Conservation (phyloP, 2,888 invertebrate species). For the Stegana nigrithorax region DNA sequence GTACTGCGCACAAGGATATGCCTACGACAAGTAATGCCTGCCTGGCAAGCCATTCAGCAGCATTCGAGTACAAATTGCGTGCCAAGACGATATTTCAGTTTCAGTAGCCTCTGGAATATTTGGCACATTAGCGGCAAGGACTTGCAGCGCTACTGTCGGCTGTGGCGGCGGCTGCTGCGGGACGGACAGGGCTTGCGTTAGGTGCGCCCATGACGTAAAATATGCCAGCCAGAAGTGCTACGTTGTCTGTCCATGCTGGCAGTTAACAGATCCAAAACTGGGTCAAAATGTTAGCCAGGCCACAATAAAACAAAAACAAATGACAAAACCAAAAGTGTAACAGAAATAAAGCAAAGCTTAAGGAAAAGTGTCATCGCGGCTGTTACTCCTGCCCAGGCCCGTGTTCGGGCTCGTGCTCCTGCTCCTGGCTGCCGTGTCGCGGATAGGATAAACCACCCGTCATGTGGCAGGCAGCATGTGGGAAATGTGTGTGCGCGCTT, state of each 20-base stretch:
- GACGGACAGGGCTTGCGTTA: no score
- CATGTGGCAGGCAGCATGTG: no score
- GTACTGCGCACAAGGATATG: neutral
- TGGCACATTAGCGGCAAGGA: neutral
- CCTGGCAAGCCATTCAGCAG: neutral
- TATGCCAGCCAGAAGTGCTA: neutral
- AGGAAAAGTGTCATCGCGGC: neutral
- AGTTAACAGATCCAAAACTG: neutral
- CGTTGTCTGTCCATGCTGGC: no score
- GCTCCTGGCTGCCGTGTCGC: no score
- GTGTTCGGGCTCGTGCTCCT: no score
- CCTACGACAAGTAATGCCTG: neutral
- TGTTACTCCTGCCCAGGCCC: neutral
- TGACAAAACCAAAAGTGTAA: no score
- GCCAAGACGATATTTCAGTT: neutral
- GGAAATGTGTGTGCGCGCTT: no score
- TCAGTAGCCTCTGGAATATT: neutral
- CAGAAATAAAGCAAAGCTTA: neutral
- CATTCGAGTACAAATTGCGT: neutral
- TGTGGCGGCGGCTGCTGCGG: neutral
- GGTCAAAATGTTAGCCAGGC: neutral
- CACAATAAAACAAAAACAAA: no score
- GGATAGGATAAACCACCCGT: no score
- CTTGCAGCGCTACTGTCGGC: neutral
- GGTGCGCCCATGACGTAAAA: conserved; percentile 5